Conservation (phyloP, 1,140 invertebrate species). For the Sitobion miscanthi region DNA sequence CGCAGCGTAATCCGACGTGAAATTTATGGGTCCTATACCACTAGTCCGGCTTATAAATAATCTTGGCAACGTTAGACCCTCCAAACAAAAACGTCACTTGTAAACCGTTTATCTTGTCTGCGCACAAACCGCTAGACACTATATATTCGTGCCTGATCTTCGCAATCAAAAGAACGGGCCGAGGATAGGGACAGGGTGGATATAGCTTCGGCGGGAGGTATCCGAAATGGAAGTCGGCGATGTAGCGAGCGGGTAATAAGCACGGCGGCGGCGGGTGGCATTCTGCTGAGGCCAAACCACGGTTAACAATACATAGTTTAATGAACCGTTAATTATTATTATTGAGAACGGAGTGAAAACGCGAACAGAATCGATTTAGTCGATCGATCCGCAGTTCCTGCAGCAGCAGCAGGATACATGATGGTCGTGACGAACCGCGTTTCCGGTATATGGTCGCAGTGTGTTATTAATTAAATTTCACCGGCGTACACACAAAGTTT, state of each 20-base stretch:
- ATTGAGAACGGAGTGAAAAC: neutral
- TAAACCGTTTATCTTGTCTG: neutral
- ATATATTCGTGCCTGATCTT: neutral
- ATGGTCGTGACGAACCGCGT: neutral
- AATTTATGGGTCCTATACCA: neutral
- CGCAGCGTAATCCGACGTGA: neutral
- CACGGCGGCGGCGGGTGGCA: neutral
- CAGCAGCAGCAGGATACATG: no score
- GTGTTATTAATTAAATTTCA: neutral
- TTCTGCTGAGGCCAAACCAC: no score
- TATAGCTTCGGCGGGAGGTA: neutral
- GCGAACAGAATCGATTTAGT: neutral
- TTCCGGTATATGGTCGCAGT: neutral
- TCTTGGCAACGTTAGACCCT: neutral
- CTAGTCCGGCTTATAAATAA: constrained; percentile 14
- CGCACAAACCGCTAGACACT: neutral
- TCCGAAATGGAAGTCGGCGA: neutral
- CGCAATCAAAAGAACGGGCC: neutral
- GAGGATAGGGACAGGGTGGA: neutral
- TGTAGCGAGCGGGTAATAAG: neutral
- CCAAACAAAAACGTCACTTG: neutral
- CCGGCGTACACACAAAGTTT: neutral
- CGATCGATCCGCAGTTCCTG: neutral
- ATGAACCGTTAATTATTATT: neutral
- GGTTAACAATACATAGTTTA: neutral